Conservation (phyloP, 30 jellyfish, hydroid and myxozoan genomes). For the Aurelia aurita region DNA sequence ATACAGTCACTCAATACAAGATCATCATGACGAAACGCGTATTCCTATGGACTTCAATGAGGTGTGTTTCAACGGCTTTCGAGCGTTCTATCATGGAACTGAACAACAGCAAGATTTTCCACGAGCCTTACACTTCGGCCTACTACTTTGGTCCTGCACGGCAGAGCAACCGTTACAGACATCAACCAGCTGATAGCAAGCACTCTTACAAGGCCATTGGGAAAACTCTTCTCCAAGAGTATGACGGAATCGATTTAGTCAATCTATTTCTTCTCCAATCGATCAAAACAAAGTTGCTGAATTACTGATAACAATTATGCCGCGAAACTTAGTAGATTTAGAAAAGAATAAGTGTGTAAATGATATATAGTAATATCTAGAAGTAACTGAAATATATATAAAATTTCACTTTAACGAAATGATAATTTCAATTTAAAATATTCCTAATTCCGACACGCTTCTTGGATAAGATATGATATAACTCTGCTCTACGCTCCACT, state of each 20-base stretch:
- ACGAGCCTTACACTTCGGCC: conserved; percentile 87
- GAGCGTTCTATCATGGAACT: conserved; percentile 91
- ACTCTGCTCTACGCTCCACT: too few relatives aligned
- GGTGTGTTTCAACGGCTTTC: conserved; percentile 95
- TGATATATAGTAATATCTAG: too few relatives aligned
- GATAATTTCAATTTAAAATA: too few relatives aligned
- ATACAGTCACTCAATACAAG: too few relatives aligned
- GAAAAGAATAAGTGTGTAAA: too few relatives aligned
- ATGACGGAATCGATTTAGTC: conserved; percentile 79
- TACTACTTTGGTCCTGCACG: conserved; percentile 94
- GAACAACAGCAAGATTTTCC: conserved; percentile 78
- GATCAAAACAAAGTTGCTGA: too few relatives aligned
- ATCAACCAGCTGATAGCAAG: conserved; percentile 39
- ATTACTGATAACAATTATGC: too few relatives aligned
- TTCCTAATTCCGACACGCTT: too few relatives aligned
- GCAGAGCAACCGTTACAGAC: conserved; percentile 64
- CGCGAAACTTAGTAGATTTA: conserved; percentile 76
- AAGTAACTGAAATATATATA: too few relatives aligned
- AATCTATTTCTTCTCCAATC: conserved; percentile 88
- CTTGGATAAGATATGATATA: too few relatives aligned
- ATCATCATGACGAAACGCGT: conserved; percentile 68
- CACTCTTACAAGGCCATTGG: conserved; percentile 48
- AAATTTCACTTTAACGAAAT: too few relatives aligned
- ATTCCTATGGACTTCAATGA: conserved; percentile 96
- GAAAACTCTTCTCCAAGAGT: conserved; percentile 47